phyloP scores from a whole-genome alignment of 2,797 vertebrate species.

The Gambelia wislizenii region DNA sequence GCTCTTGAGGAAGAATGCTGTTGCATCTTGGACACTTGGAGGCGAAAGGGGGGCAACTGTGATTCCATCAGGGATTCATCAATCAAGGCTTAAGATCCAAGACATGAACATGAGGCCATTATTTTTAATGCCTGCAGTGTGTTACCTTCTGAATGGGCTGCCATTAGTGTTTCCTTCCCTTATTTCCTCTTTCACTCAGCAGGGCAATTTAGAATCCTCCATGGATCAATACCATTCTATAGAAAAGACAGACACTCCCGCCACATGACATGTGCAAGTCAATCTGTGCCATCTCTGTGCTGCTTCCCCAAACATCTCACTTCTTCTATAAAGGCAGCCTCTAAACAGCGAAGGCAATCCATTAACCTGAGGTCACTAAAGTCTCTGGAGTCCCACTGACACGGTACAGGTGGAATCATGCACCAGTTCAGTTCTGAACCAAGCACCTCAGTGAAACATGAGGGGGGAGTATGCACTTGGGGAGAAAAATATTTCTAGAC shows the following conservation, averaged over 20 bases:
- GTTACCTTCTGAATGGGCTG: conserved; percentile 3
- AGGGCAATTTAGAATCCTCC: conserved; percentile 1
- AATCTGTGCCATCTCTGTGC: background rate
- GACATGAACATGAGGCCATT: conserved; percentile 23
- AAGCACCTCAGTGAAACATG: background rate
- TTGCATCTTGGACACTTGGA: background rate
- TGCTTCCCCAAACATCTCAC: background rate
- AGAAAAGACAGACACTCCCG: conserved; percentile 22
- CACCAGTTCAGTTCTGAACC: background rate
- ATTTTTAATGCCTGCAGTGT: conserved; percentile 25
- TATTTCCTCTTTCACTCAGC: conserved; percentile 16
- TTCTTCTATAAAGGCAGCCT: background rate
- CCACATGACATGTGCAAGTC: background rate
- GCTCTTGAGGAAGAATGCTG: background rate
- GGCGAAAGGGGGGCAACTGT: no score
- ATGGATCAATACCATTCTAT: conserved; percentile 17
- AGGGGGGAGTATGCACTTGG: background rate
- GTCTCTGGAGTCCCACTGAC: conserved; percentile 1
- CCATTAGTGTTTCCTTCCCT: conserved; percentile 16
- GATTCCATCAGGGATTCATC: conserved; percentile 20
- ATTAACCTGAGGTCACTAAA: conserved; percentile 14
- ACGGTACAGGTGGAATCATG: background rate
- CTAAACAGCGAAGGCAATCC: background rate
- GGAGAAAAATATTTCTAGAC: background rate
- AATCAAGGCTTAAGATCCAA: conserved; percentile 23